These are phyloP conservation scores for Xylocopa sonorina DNA, from an alignment of 1,140 invertebrate genomes.

Conservation along the genomic window DNA sequence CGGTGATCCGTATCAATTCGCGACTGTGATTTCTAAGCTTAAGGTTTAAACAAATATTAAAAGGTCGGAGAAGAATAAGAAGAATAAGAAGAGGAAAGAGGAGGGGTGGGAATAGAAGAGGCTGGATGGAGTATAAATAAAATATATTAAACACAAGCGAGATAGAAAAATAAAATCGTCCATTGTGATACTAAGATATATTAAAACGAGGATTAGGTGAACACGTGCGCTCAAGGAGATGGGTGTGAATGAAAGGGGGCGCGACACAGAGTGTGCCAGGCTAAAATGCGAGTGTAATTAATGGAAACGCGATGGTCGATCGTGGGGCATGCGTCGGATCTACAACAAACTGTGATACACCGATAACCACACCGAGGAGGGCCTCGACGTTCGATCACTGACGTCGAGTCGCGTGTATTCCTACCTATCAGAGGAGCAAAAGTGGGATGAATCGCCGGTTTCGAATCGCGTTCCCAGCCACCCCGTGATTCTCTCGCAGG, in stretches of 20 bases:
- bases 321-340: constrained; percentile 53
- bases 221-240: constrained; percentile 59
- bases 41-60: constrained; percentile 62
- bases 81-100: neutral
- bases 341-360: constrained; percentile 60
- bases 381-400: constrained; percentile 40
- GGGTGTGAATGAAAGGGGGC: constrained; percentile 52
- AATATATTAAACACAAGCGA: constrained; percentile 9
- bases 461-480: constrained; percentile 32
- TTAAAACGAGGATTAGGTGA: constrained; percentile 43
- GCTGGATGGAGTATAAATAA: neutral
- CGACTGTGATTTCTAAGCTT: constrained; percentile 74
- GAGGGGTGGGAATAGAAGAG: neutral
- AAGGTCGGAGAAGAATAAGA: neutral
- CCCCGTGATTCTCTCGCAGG: constrained; percentile 53
- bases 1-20: constrained; percentile 66
- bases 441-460: constrained; percentile 47
- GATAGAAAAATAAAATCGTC: constrained; percentile 50
- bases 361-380: constrained; percentile 34
- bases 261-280: constrained; percentile 47
- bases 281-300: constrained; percentile 61
- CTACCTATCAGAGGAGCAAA: constrained; percentile 9
- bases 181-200: constrained; percentile 74
- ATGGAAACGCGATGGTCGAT: constrained; percentile 63
- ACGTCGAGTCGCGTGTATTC: constrained; percentile 20